Conservation (phyloP, 1,140 invertebrate species). For the Drosophila athabasca region DNA sequence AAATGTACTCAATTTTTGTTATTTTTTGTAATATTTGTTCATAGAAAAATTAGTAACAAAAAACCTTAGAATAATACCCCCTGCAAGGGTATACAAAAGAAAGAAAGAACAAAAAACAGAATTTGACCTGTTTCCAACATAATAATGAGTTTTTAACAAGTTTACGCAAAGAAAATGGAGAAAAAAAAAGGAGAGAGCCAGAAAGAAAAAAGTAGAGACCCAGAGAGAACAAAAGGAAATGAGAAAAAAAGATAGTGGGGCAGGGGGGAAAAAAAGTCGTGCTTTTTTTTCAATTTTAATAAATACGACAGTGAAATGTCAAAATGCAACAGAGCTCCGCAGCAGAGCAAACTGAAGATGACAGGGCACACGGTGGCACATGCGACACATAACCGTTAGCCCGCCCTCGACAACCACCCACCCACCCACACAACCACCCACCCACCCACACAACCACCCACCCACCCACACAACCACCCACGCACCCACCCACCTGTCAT, state of each 20-base stretch:
- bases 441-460: neutral
- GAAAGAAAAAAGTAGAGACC: no score
- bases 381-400: constrained; percentile 18
- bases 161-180: constrained; percentile 30
- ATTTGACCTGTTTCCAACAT: constrained; percentile 26
- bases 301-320: constrained; percentile 44
- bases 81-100: neutral
- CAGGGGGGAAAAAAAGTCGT: constrained; percentile 2
- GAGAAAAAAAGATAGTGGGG: constrained; percentile 10
- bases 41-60: no score
- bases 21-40: no score
- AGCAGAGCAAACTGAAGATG: constrained; percentile 17
- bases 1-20: no score
- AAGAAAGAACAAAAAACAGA: neutral
- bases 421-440: constrained; percentile 5
- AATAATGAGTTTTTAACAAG: constrained; percentile 72
- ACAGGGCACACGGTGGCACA: constrained; percentile 6
- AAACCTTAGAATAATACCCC: no score
- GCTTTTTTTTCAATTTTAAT: constrained; percentile 22
- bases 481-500: constrained; percentile 25
- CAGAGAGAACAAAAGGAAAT: constrained; percentile 2
- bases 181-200: neutral
- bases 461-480: constrained; percentile 5
- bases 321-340: constrained; percentile 29
- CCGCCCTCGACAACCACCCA: neutral